Conservation (phyloP, 2,888 invertebrate species). For the Nematopogon swammerdamellus region DNA sequence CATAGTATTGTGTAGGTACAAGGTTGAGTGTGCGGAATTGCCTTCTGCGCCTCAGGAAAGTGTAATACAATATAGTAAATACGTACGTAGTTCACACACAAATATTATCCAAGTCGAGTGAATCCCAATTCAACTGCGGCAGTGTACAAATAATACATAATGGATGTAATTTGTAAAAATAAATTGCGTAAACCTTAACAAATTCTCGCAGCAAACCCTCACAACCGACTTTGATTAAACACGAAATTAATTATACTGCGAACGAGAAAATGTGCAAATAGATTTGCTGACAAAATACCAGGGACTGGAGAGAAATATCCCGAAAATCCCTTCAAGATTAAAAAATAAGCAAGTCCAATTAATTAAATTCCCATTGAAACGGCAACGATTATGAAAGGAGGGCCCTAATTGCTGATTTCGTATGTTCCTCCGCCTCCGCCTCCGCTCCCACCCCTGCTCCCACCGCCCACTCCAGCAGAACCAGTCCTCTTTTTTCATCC, state of each 20-base stretch:
- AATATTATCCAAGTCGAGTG: too few relatives aligned
- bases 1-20: too few relatives aligned
- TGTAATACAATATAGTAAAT: too few relatives aligned
- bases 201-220: neutral
- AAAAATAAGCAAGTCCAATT: neutral
- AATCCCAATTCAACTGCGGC: too few relatives aligned
- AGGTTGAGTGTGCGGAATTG: too few relatives aligned
- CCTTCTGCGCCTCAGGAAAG: too few relatives aligned
- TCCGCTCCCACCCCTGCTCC: neutral
- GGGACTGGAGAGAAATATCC: neutral
- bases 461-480: neutral
- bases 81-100: too few relatives aligned
- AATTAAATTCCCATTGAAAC: neutral
- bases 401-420: neutral
- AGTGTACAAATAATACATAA: too few relatives aligned
- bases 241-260: neutral
- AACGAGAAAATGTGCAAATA: neutral
- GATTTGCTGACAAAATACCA: neutral
- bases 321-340: neutral
- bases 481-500: too few relatives aligned
- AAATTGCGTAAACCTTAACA: too few relatives aligned
- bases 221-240: neutral
- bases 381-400: neutral
- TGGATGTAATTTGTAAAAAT: too few relatives aligned
- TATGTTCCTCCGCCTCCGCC: neutral